Conservation (phyloP, 2,113 vertebrate species). For the Centropus unirufus region DNA sequence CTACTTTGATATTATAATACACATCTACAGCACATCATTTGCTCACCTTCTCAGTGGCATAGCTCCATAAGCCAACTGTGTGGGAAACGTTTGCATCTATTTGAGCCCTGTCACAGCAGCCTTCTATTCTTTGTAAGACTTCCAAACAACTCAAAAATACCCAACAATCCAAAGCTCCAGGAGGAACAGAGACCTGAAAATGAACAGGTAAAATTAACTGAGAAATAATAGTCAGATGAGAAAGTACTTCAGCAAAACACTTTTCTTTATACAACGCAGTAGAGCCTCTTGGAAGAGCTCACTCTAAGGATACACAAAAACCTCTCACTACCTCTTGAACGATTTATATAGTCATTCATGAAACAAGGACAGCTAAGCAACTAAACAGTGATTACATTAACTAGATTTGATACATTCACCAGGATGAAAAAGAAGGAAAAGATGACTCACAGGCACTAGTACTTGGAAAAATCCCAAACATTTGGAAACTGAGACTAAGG, state of each 20-base stretch:
- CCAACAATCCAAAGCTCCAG: conserved; percentile 96
- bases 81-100: conserved; percentile 92
- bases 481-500: background rate
- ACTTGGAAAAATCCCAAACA: background rate
- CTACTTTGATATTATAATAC: background rate
- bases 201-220: background rate
- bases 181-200: conserved; percentile 87
- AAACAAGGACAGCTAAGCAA: background rate
- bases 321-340: background rate
- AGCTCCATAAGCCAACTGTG: conserved; percentile 95
- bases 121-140: conserved; percentile 96
- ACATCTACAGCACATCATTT: background rate
- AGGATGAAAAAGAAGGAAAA: background rate
- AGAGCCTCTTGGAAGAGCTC: background rate
- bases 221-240: background rate
- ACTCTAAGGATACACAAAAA: background rate
- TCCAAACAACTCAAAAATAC: conserved; percentile 97
- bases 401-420: background rate
- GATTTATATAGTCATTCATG: background rate
- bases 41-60: conserved; percentile 94
- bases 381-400: background rate
- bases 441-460: background rate
- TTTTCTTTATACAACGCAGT: background rate
- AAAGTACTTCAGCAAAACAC: background rate
- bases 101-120: conserved; percentile 91